Conservation (phyloP, 2,797 vertebrate genomes). For the Acomys russatus region DNA sequence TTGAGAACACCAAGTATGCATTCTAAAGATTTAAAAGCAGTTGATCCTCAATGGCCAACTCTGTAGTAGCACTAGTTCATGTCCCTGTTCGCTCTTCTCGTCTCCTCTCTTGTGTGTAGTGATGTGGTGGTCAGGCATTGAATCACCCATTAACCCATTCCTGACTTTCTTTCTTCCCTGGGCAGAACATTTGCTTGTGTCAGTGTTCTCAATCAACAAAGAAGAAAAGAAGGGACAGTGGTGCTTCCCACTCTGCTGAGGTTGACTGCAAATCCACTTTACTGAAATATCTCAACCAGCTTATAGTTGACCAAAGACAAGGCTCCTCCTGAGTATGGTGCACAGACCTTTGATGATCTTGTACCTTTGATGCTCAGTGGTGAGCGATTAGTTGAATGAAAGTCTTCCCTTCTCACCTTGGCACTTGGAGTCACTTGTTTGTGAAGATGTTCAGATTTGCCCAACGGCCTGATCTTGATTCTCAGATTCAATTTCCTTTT, state of each 20-base stretch:
- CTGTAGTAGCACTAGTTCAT: neutral
- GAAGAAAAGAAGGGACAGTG: neutral
- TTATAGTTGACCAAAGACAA: neutral
- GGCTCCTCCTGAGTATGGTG: neutral
- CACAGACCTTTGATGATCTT: neutral
- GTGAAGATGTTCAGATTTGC: neutral
- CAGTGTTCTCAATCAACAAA: neutral
- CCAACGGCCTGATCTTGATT: neutral
- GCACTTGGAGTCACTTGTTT: neutral
- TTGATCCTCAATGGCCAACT: neutral
- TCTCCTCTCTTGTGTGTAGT: neutral
- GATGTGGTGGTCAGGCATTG: neutral
- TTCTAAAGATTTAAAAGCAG: conserved; percentile 8
- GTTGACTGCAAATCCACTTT: neutral
- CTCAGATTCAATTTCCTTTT: neutral
- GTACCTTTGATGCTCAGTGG: neutral
- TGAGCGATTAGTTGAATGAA: neutral
- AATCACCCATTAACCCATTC: neutral
- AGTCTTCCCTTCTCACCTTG: neutral
- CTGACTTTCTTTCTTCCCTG: neutral
- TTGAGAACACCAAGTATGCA: neutral
- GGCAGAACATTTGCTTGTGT: neutral
- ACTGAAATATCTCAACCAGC: neutral
- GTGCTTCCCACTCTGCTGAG: neutral
- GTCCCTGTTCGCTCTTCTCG: neutral